Percentiles rank a stretch among this genome's conserved stretches.
Conservation (phyloP, 1,140 invertebrate genomes). For the Trissolcus basalis region DNA sequence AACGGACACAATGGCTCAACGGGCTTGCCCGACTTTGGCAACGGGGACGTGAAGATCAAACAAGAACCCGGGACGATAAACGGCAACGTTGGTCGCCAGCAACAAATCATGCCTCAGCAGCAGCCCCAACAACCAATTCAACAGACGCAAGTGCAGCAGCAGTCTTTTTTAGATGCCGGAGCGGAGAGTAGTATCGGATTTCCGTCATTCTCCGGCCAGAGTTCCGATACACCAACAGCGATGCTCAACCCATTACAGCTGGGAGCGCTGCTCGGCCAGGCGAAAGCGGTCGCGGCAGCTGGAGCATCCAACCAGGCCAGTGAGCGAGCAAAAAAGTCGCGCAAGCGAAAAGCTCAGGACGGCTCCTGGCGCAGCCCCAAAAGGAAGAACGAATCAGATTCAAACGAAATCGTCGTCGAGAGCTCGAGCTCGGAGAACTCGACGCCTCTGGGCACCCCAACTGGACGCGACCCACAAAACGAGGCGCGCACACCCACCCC, state of each 20-base stretch:
- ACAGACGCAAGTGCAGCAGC: slow-evolving; percentile 68
- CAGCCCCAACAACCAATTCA: slow-evolving; percentile 43
- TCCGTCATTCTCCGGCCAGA: slow-evolving; percentile 76
- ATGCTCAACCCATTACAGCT: slow-evolving; percentile 72
- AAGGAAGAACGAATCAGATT: slow-evolving; percentile 73
- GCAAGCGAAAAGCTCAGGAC: slow-evolving; percentile 75
- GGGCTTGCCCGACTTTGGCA: slow-evolving; percentile 74
- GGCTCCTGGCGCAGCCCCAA: slow-evolving; percentile 77
- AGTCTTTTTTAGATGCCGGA: slow-evolving; percentile 78
- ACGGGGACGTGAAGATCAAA: slow-evolving; percentile 77
- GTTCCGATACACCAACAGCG: slow-evolving; percentile 71
- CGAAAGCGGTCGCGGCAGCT: slow-evolving; percentile 61
- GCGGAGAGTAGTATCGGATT: slow-evolving; percentile 77
- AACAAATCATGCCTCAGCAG: slow-evolving; percentile 39
- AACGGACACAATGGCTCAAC: slow-evolving; percentile 68
- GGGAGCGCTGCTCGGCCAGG: slow-evolving; percentile 66
- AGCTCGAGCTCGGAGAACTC: slow-evolving; percentile 83
- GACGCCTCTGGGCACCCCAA: slow-evolving; percentile 78
- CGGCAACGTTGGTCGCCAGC: slow-evolving; percentile 69
- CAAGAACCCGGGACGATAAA: slow-evolving; percentile 75
- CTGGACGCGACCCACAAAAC: slow-evolving; percentile 75
- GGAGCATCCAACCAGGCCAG: slow-evolving; percentile 24
- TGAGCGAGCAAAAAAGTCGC: slow-evolving; percentile 69
- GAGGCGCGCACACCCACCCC: slow-evolving; percentile 76
- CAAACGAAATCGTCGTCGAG: slow-evolving; percentile 77